phyloP scores from a whole-genome alignment of 2,888 invertebrate species.

The Emesis furor region DNA sequence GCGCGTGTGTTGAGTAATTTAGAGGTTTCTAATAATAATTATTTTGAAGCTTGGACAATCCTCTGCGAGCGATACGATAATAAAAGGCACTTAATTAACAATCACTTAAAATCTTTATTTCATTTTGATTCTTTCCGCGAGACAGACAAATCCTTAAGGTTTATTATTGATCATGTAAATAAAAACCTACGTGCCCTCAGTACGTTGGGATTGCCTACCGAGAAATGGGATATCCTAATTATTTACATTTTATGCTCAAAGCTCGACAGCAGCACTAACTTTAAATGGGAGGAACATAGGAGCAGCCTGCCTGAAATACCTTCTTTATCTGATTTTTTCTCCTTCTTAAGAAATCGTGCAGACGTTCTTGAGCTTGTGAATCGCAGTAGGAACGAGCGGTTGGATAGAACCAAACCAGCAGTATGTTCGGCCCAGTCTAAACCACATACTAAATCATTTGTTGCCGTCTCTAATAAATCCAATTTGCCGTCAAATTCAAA shows the following conservation, averaged over 20 bases:
- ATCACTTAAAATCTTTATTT: conserved; percentile 65
- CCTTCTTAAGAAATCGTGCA: conserved; percentile 65
- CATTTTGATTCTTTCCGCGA: conserved; percentile 36
- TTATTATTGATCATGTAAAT: conserved; percentile 20
- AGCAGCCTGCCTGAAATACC: conserved; percentile 31
- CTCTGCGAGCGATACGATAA: conserved; percentile 67
- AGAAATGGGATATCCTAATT: conserved; percentile 7
- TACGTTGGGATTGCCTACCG: not conserved
- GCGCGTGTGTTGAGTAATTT: conserved; percentile 54
- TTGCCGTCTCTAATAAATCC: conserved; percentile 24
- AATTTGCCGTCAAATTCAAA: not conserved
- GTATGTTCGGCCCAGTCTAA: too few species aligned
- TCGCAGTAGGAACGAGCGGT: conserved; percentile 29
- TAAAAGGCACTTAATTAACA: conserved; percentile 57
- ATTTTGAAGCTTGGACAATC: conserved; percentile 61
- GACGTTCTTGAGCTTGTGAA: conserved; percentile 68
- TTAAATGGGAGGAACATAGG: conserved; percentile 43
- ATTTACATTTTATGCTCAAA: not conserved
- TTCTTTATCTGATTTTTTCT: conserved; percentile 51
- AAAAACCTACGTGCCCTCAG: conserved; percentile 1
- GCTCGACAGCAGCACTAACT: not conserved
- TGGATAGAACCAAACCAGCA: not conserved
- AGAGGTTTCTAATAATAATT: conserved; percentile 57
- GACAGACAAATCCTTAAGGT: not conserved
- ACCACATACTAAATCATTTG: conserved; percentile 5